These are phyloP conservation scores for Caenorhabditis sinica DNA, from an alignment of 2,888 invertebrate genomes.

Conservation along the genomic window DNA sequence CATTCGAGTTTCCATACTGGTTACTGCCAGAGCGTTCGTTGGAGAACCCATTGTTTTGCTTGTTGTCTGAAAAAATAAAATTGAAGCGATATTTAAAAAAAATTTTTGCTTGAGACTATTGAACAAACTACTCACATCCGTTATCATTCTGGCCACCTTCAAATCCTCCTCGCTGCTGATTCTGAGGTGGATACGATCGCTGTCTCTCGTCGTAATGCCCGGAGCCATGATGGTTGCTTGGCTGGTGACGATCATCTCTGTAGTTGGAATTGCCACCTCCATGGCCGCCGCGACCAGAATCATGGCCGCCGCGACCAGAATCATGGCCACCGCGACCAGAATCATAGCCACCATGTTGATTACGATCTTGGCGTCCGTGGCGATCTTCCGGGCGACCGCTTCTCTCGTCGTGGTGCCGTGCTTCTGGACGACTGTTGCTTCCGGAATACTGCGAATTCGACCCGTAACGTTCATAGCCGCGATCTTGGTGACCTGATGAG, in stretches of 20 bases:
- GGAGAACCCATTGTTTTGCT: background rate
- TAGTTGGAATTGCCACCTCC: background rate
- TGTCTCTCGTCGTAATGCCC: background rate
- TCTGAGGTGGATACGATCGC: no score
- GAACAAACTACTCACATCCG: background rate
- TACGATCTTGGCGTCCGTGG: background rate
- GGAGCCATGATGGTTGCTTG: background rate
- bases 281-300: no score
- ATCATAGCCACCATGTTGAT: background rate
- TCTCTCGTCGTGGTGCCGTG: background rate
- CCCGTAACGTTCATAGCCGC: background rate
- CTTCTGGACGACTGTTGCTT: background rate
- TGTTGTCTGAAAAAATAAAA: background rate
- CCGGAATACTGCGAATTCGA: background rate
- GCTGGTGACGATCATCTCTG: background rate
- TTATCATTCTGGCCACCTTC: background rate
- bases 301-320: background rate
- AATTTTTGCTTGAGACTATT: background rate
- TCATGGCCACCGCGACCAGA: background rate
- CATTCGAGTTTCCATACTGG: background rate
- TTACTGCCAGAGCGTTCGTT: background rate
- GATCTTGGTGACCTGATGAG: background rate
- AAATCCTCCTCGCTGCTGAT: background rate
- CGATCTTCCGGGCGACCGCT: background rate
- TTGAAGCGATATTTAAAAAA: background rate